phyloP scores from a whole-genome alignment of 2,888 invertebrate species.

The Eupithecia exiguata region DNA sequence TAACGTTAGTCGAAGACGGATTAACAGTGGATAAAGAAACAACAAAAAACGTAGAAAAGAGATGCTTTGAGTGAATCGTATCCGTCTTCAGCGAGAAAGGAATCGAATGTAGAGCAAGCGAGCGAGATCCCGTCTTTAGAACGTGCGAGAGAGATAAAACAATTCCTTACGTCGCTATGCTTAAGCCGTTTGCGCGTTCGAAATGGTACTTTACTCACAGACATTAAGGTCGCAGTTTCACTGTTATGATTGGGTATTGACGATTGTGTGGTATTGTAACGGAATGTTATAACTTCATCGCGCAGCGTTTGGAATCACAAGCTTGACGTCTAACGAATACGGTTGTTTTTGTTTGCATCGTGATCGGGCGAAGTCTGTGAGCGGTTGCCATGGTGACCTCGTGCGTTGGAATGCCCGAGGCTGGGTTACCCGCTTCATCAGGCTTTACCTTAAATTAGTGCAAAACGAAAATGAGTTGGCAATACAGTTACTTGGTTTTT shows the following conservation, averaged over 20 bases:
- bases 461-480: conserved; percentile 50
- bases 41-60: conserved; percentile 79
- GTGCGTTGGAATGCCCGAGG: conserved; percentile 73
- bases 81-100: conserved; percentile 75
- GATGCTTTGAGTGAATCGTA: conserved; percentile 76
- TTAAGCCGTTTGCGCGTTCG: conserved; percentile 75
- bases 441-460: conserved; percentile 73
- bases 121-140: conserved; percentile 74
- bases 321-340: conserved; percentile 63
- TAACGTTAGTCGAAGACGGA: conserved; percentile 79
- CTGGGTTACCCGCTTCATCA: conserved; percentile 68
- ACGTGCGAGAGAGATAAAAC: conserved; percentile 82
- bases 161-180: conserved; percentile 83
- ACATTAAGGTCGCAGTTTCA: conserved; percentile 81
- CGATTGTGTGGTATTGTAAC: conserved; percentile 74
- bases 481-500: conserved; percentile 8
- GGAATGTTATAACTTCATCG: conserved; percentile 82
- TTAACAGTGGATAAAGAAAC: conserved; percentile 70
- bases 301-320: conserved; percentile 64
- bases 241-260: conserved; percentile 77
- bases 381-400: conserved; percentile 85
- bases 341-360: conserved; percentile 69
- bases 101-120: conserved; percentile 69
- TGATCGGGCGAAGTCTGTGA: conserved; percentile 59
- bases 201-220: conserved; percentile 75